These are phyloP conservation scores for Diadophis punctatus DNA, from an alignment of 2,113 vertebrate genomes.

Conservation along the genomic window DNA sequence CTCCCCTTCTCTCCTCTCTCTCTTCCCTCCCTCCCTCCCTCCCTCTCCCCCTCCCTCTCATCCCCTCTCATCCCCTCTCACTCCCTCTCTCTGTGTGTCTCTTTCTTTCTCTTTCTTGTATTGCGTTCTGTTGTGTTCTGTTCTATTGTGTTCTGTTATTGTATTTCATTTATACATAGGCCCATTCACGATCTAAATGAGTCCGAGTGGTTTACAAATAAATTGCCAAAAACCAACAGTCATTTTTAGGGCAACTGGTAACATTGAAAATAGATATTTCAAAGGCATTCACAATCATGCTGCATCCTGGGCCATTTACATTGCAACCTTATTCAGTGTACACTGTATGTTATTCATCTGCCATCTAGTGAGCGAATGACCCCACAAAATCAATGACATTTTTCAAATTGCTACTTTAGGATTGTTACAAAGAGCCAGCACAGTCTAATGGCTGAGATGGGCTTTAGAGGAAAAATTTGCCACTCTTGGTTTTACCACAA, in stretches of 20 bases:
- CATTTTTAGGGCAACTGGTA: neutral
- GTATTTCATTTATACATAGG: too few species aligned
- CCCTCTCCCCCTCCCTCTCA: too few species aligned
- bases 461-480: neutral
- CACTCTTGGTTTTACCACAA: too few species aligned
- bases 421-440: neutral
- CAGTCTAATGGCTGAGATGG: neutral
- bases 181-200: too few species aligned
- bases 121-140: too few species aligned
- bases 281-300: neutral
- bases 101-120: rapidly evolving
- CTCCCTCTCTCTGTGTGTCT: too few species aligned
- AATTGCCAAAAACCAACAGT: neutral
- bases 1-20: too few species aligned
- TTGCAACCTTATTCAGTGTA: neutral
- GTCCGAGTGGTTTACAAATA: too few species aligned
- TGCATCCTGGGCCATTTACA: neutral
- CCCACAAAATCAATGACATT: neutral
- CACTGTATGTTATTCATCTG: neutral
- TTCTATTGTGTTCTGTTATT: too few species aligned
- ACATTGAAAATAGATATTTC: neutral
- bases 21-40: too few species aligned
- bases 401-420: neutral
- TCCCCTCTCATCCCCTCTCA: too few species aligned
- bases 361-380: neutral